phyloP scores from a whole-genome alignment of 2,797 vertebrate genomes.

The Myotis myotis region DNA sequence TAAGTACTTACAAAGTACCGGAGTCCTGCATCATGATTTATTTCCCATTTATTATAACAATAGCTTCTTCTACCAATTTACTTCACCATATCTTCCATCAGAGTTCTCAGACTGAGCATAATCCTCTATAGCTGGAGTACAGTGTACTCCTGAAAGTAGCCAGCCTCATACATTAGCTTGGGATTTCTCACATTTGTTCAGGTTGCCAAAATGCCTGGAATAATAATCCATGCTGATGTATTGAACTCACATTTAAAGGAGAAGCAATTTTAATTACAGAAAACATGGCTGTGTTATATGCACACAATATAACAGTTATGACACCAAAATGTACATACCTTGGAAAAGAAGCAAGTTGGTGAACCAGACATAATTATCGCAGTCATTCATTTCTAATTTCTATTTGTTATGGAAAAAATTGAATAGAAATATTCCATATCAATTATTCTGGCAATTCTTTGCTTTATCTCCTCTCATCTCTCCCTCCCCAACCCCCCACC shows the following conservation, averaged over 20 bases:
- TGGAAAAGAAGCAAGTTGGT: neutral
- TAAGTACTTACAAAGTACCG: neutral
- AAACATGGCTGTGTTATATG: neutral
- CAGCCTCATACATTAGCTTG: neutral
- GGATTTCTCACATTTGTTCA: neutral
- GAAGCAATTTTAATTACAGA: neutral
- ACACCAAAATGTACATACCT: neutral
- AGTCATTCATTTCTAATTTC: neutral
- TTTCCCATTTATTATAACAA: neutral
- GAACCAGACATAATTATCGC: neutral
- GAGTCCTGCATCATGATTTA: neutral
- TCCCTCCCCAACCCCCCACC: no score
- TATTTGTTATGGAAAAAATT: constrained; percentile 3
- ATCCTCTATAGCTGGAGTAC: neutral
- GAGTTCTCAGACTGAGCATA: neutral
- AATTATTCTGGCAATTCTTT: neutral
- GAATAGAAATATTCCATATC: neutral
- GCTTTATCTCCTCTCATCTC: no score
- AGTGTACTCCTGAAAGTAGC: neutral
- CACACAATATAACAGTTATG: neutral
- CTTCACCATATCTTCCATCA: neutral
- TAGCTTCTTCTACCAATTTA: neutral
- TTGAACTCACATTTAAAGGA: constrained; percentile 1
- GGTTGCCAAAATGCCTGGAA: neutral
- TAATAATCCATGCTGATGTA: neutral